phyloP scores from a whole-genome alignment of 2,113 vertebrate genomes.

The Chionomys nivalis region DNA sequence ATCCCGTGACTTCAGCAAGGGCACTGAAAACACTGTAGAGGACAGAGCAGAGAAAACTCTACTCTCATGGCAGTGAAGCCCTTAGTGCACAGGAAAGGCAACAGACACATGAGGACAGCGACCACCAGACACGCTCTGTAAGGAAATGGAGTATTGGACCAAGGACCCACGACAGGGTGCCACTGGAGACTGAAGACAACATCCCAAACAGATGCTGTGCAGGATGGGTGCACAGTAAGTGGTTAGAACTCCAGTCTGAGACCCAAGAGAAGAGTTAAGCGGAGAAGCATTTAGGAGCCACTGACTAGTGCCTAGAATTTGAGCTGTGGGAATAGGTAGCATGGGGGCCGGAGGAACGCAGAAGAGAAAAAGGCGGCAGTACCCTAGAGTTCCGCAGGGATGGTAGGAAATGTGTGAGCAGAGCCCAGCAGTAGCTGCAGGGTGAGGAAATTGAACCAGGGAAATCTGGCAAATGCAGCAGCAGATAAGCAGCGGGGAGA shows the following conservation, averaged over 20 bases:
- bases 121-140: neutral
- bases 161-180: neutral
- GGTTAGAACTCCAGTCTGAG: neutral
- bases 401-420: neutral
- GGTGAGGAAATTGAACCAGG: neutral
- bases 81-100: too few species aligned
- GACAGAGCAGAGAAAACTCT: neutral
- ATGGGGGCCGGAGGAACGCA: rapidly evolving
- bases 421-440: neutral
- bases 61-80: neutral
- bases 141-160: neutral
- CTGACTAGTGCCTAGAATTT: neutral
- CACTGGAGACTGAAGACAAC: neutral
- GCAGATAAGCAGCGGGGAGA: neutral
- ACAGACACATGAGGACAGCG: too few species aligned
- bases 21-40: neutral
- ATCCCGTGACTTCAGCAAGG: neutral
- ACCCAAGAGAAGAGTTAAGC: neutral
- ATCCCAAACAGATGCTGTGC: neutral
- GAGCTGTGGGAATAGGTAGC: neutral
- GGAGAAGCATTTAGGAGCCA: neutral
- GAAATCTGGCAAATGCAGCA: neutral
- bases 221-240: too few species aligned
- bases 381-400: neutral
- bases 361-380: neutral